These are phyloP conservation scores for Notothenia coriiceps DNA, from an alignment of 2,113 vertebrate genomes.

Conservation along the genomic window DNA sequence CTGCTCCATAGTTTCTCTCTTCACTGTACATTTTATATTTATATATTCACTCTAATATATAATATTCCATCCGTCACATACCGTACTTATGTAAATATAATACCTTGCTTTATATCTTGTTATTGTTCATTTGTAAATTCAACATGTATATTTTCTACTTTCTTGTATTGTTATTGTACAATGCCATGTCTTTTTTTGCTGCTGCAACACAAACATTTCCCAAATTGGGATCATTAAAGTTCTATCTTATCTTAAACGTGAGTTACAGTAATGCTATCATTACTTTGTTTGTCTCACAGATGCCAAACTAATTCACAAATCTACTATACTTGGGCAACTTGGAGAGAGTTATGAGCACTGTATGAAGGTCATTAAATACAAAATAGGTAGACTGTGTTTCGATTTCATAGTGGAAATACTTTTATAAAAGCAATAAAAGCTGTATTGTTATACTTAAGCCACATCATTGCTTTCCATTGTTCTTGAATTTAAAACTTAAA, in stretches of 20 bases:
- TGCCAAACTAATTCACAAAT: background rate
- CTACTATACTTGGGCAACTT: background rate
- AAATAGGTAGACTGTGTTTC: background rate
- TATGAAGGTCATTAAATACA: background rate
- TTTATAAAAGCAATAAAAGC: conserved; percentile 1
- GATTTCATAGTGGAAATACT: background rate
- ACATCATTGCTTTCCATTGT: background rate
- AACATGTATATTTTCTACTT: too few species aligned
- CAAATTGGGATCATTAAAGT: too few species aligned
- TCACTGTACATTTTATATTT: too few species aligned
- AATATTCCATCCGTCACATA: too few species aligned
- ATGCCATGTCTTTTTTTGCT: too few species aligned
- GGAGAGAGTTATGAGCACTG: background rate
- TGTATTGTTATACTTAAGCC: background rate
- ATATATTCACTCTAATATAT: too few species aligned
- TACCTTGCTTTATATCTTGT: too few species aligned
- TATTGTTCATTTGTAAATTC: too few species aligned
- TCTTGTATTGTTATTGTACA: too few species aligned
- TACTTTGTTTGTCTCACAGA: background rate
- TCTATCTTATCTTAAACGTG: background rate
- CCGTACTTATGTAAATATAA: too few species aligned
- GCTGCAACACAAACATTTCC: too few species aligned
- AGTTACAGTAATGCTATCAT: background rate
- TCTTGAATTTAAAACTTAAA: background rate
- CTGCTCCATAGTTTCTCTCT: too few species aligned